A percentile compares a stretch with the other conserved stretches of the same genome.
phyloP scores from a whole-genome alignment of 2,113 vertebrate genomes.

The Cacatua alba region DNA sequence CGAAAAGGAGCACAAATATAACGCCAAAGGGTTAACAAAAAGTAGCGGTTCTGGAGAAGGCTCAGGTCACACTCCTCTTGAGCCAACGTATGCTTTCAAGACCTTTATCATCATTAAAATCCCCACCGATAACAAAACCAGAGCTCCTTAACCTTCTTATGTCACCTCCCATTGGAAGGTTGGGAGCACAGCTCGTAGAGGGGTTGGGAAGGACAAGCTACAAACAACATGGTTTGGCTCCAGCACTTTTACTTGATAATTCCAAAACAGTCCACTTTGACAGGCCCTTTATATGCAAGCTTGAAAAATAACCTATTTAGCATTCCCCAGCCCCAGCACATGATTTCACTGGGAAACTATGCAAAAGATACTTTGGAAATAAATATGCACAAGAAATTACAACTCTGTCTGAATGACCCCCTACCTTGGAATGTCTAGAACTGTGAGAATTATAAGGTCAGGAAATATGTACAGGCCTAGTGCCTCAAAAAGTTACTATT shows the following conservation, averaged over 20 bases:
- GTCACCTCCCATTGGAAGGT: background rate
- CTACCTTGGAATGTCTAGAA: constrained; percentile 85
- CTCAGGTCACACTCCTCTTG: background rate
- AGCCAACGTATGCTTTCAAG: background rate
- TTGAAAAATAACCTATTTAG: constrained; percentile 84
- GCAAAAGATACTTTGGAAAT: constrained; percentile 90
- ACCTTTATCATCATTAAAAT: background rate
- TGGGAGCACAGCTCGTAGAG: background rate
- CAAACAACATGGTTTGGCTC: constrained; percentile 42
- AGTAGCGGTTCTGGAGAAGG: background rate
- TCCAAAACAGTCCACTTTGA: constrained; percentile 69
- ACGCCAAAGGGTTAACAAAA: background rate
- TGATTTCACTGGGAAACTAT: constrained; percentile 94
- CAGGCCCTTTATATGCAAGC: constrained; percentile 76
- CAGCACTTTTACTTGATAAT: constrained; percentile 69
- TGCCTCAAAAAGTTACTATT: constrained; percentile 76
- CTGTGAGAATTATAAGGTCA: constrained; percentile 85
- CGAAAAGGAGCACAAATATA: background rate
- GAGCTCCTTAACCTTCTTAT: background rate
- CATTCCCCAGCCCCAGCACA: constrained; percentile 72
- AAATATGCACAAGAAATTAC: constrained; percentile 87
- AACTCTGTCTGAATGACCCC: constrained; percentile 81
- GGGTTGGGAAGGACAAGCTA: background rate
- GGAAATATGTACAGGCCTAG: constrained; percentile 76
- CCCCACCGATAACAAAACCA: background rate